phyloP scores from a whole-genome alignment of 2,797 vertebrate species.

The Merluccius polli region DNA sequence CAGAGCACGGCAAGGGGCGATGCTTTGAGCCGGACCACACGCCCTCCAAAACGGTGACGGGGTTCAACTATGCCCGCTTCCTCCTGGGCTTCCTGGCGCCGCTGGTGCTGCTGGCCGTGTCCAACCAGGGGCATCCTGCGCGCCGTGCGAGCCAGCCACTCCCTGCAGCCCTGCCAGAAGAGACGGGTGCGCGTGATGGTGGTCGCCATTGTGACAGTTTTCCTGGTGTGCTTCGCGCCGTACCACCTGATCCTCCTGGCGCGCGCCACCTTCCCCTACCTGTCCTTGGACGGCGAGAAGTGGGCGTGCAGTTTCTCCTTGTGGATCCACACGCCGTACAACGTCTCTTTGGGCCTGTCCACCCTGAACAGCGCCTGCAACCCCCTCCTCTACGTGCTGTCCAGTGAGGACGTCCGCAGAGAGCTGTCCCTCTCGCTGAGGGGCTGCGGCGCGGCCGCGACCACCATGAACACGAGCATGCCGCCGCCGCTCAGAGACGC shows the following conservation, averaged over 20 bases:
- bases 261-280: slow-evolving; percentile 65
- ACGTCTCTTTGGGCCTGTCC: slow-evolving; percentile 77
- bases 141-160: slow-evolving; percentile 62
- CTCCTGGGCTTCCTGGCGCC: slow-evolving; percentile 76
- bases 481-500: no score
- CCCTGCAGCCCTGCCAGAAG: slow-evolving; percentile 72
- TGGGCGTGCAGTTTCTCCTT: slow-evolving; percentile 61
- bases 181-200: slow-evolving; percentile 69
- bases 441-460: slow-evolving; percentile 37
- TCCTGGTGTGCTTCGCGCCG: slow-evolving; percentile 84
- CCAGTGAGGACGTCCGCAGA: slow-evolving; percentile 74
- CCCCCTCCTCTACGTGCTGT: slow-evolving; percentile 84
- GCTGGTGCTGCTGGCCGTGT: slow-evolving; percentile 67
- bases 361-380: slow-evolving; percentile 82
- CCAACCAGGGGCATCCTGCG: slow-evolving; percentile 76
- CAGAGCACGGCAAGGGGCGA: fast-evolving
- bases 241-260: slow-evolving; percentile 81
- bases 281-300: neutral
- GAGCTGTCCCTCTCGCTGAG: slow-evolving; percentile 60
- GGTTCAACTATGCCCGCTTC: slow-evolving; percentile 74
- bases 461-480: no score
- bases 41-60: slow-evolving; percentile 15
- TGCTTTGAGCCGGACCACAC: slow-evolving; percentile 80
- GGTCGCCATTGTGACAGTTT: slow-evolving; percentile 75
- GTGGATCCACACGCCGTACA: slow-evolving; percentile 69